Conservation (phyloP, 2,113 vertebrate species). For the Mastomys natalensis region DNA sequence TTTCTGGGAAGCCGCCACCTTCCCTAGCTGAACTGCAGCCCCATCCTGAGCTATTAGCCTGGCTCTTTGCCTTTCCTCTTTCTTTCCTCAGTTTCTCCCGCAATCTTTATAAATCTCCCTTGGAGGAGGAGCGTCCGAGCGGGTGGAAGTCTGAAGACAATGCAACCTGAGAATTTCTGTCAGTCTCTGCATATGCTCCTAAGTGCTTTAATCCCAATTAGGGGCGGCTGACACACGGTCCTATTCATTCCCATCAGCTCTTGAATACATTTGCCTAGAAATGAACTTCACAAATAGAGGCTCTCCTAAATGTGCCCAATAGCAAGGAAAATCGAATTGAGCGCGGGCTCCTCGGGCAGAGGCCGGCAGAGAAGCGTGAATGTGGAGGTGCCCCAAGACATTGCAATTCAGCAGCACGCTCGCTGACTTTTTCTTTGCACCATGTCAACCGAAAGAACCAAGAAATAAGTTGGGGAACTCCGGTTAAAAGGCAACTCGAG, state of each 20-base stretch:
- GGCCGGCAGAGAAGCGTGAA: constrained; percentile 97
- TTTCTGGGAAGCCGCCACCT: constrained; percentile 76
- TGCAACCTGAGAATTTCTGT: constrained; percentile 96
- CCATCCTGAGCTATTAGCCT: constrained; percentile 68
- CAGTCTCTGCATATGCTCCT: constrained; percentile 97
- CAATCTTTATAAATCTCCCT: constrained; percentile 83
- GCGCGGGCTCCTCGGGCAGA: constrained; percentile 93
- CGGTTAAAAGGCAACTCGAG: constrained; percentile 91
- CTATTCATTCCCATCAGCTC: constrained; percentile 94
- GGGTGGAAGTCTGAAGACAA: constrained; percentile 95
- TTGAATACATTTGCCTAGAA: constrained; percentile 99
- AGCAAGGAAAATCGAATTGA: constrained; percentile 99
- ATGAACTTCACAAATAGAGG: constrained; percentile 98
- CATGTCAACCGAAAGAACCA: constrained; percentile 95
- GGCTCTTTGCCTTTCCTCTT: constrained; percentile 78
- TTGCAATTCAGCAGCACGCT: constrained; percentile 96
- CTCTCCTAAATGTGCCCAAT: constrained; percentile 95
- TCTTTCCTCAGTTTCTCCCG: constrained; percentile 85
- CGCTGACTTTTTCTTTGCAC: constrained; percentile 95
- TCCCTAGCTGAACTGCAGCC: constrained; percentile 69
- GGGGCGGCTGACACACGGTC: constrained; percentile 99
- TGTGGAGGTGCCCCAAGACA: constrained; percentile 99
- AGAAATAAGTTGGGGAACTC: constrained; percentile 90
- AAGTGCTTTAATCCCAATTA: constrained; percentile 99
- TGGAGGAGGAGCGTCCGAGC: constrained; percentile 86